Conservation (phyloP, 1,140 invertebrate species). For the Drosophila kohkoa region DNA sequence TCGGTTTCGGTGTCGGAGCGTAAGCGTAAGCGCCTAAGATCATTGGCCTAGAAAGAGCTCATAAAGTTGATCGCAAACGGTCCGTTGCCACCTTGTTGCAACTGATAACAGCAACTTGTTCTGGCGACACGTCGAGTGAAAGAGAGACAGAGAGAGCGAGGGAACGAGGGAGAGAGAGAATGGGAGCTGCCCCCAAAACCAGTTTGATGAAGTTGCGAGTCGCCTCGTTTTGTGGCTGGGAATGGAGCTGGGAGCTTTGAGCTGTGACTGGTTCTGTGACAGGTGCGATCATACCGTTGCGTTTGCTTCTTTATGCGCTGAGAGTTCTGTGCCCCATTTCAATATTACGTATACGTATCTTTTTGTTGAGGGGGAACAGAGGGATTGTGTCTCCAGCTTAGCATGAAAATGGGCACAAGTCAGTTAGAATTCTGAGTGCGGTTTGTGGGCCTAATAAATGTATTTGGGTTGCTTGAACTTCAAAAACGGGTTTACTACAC, state of each 20-base stretch:
- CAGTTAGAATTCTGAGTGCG: conserved; percentile 32
- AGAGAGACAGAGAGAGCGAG: not conserved
- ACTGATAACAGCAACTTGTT: conserved; percentile 39
- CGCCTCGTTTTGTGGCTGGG: conserved; percentile 24
- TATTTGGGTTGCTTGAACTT: conserved; percentile 61
- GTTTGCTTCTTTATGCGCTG: not conserved
- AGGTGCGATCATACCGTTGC: conserved; percentile 38
- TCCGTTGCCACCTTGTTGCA: conserved; percentile 23
- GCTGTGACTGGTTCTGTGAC: conserved; percentile 55
- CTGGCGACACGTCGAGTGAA: not conserved
- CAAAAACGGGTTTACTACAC: conserved; percentile 48
- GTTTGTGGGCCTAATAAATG: conserved; percentile 53
- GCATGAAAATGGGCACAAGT: conserved; percentile 32
- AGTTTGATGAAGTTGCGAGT: conserved; percentile 24
- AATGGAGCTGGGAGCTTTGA: conserved; percentile 25
- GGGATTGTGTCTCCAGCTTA: not conserved
- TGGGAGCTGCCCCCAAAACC: conserved; percentile 28
- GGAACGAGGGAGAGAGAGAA: not conserved
- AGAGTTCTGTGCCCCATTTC: conserved; percentile 57
- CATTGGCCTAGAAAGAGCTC: conserved; percentile 74
- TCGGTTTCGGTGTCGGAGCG: not conserved
- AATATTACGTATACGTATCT: conserved; percentile 70
- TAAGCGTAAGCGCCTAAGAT: conserved; percentile 47
- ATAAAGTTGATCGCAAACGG: conserved; percentile 22
- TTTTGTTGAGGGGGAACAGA: too few species aligned